Conservation (phyloP, 2,797 vertebrate genomes). For the Masticophis lateralis region DNA sequence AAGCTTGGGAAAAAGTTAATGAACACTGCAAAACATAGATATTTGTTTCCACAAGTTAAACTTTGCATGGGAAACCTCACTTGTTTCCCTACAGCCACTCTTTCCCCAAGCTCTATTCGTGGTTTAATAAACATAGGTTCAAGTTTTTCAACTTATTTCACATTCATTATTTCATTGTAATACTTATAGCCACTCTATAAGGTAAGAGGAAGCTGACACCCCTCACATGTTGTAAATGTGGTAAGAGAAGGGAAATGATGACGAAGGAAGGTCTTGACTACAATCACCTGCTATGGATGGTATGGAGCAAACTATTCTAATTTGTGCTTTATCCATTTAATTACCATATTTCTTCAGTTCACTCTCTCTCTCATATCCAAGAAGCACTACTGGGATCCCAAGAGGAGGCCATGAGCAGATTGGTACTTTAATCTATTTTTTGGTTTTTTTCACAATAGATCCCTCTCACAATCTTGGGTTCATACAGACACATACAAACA, state of each 20-base stretch:
- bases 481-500: not conserved
- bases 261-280: not conserved
- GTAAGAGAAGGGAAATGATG: not conserved
- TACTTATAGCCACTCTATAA: not conserved
- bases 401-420: not conserved
- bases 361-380: not conserved
- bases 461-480: not conserved
- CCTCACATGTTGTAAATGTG: not conserved
- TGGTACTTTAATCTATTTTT: not conserved
- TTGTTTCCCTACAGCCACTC: not conserved
- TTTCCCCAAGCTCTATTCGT: not conserved
- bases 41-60: not conserved
- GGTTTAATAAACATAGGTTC: not conserved
- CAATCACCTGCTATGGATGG: fast-evolving
- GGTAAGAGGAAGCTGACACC: no score
- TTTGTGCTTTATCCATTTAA: not conserved
- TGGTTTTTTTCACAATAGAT: not conserved
- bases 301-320: not conserved
- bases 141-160: not conserved
- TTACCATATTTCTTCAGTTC: not conserved
- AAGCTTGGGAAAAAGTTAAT: not conserved
- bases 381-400: not conserved
- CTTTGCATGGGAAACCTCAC: not conserved
- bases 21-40: not conserved
- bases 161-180: not conserved